Base-by-base conservation (phyloP, 2,797 vertebrate species). In the Gymnoscopelus braueri region DNA sequence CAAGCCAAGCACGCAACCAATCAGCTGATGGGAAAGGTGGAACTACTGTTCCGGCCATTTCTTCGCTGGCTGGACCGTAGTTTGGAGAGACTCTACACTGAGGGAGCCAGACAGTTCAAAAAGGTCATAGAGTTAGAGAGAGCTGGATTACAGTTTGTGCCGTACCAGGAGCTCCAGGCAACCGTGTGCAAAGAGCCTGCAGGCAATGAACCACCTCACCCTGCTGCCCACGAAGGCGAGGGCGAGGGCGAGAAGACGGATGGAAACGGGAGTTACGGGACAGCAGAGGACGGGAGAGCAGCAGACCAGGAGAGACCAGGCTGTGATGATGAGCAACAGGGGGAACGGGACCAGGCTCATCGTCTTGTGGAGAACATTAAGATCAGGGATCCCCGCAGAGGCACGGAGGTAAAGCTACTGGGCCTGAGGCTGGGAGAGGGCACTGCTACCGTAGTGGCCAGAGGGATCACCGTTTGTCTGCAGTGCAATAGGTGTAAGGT, bases 61-160 rank as follows among this genome's bases (percentile, higher is more conserved):
- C 85, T 95, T 47, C 94, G 93, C 61, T 96, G 95, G 95, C 77
- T 96, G 3, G 95, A 96, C 83, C 95, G 94, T 6, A 96, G 93
- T 74, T 72, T 96, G 93, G 95, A 96, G 86, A 89, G 91, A 62
- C 89, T 96, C 52, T 95, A 95, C 76, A 95, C 92, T 0, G 95
- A 95, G 76, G 95, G 94, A 72, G 95, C 95, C 57, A 87, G 94
- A 11, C 76, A 96, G 95, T 80, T 95, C 71, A 96, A 96, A 81
- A 94, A 93, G 83, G 94, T 95, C 24, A 67, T 94, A 3, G 95
- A 95, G 29, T 74, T 93, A 32, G 92, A 95, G 86, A 93, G 85
- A 67, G 89, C 94, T 0, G 95, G 95, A 26, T 82, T 96, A 49
- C 92, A 94, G 84, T 95, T 96, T 65, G 93, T 96, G 47, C 66